Evolutionary conservation across 2,113 vertebrate species (phyloP), one percentile per base, ranked within the genome.

Genomic region (Mystacornis crossleyi): DNA sequence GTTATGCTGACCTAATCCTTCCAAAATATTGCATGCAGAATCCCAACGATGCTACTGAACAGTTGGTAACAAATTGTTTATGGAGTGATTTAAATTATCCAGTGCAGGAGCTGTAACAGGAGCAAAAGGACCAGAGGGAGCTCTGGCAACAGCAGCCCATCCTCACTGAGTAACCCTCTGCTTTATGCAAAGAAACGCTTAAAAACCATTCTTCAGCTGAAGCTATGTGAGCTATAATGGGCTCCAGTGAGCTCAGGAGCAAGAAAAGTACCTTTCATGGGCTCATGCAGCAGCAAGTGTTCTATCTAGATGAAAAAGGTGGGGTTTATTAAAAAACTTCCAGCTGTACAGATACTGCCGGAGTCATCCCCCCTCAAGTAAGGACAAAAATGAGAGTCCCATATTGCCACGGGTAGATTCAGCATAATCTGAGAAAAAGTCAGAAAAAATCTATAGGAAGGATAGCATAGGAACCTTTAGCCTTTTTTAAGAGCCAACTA

Each of bases 1-100:
- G 65, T 80, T 95, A 43, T 80, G 81, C 77, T 94, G 73, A 85
- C 86, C 79, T 84, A 86, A 86, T 90, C 71, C 66, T 95, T 79
- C 57, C 29, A 69, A 90, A 94, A 86, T 66, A 66, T 6, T 81
- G 62, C 81, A 65, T 66, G 60, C 38, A 73, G 84, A 93, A 95
- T 86, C 48, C 38, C 57, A 83, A 1, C 0, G 2, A 84, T 78
- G 83, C 64, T 71, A 6, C 58, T 71, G 64, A 90, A 66, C 51
- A 43, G 33, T 70, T 91, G 71, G 47, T 85, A 90, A 66, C 64
- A 85, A 70, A 40, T 47, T 86, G 66, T 91, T 95, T 93, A 54
- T 83, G 74, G 50, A 77, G 66, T 60, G 18, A 62, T 38, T 77
- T 87, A 60, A 93, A 77, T 86, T 71, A 88, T 69, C 78, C 42